These are phyloP conservation scores for Rhinella marina DNA, from an alignment of 2,797 vertebrate genomes.

Conservation along the genomic window DNA sequence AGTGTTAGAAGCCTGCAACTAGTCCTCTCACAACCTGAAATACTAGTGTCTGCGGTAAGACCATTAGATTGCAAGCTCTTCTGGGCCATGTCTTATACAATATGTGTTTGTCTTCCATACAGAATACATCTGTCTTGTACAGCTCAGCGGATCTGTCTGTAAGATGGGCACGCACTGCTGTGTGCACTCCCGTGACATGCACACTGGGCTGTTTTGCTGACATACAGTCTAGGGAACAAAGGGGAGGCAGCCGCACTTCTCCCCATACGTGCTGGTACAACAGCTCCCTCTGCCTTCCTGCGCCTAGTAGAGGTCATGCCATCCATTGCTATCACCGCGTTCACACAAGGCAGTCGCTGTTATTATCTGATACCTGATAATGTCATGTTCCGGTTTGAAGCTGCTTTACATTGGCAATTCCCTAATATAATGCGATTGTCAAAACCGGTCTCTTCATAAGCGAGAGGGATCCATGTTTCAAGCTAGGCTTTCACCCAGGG, in stretches of 20 bases:
- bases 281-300: conserved; percentile 67
- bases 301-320: not conserved
- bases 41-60: no score
- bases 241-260: conserved; percentile 64
- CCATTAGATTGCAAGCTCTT: not conserved
- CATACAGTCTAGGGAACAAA: conserved; percentile 75
- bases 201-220: conserved; percentile 63
- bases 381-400: no score
- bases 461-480: no score
- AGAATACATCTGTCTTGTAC: not conserved
- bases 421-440: not conserved
- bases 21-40: no score
- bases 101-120: not conserved
- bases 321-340: not conserved
- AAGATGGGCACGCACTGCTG: not conserved
- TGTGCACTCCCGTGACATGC: conserved; percentile 66
- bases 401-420: not conserved
- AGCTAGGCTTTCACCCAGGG: no score
- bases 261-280: conserved; percentile 61
- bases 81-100: not conserved
- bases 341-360: not conserved
- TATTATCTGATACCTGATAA: no score
- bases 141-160: not conserved
- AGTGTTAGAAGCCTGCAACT: no score
- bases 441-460: not conserved